Percentiles rank a stretch among this genome's conserved stretches.
These are phyloP conservation scores for Phymatocera aterrima DNA, from an alignment of 2,888 invertebrate species.

Conservation along the genomic window DNA sequence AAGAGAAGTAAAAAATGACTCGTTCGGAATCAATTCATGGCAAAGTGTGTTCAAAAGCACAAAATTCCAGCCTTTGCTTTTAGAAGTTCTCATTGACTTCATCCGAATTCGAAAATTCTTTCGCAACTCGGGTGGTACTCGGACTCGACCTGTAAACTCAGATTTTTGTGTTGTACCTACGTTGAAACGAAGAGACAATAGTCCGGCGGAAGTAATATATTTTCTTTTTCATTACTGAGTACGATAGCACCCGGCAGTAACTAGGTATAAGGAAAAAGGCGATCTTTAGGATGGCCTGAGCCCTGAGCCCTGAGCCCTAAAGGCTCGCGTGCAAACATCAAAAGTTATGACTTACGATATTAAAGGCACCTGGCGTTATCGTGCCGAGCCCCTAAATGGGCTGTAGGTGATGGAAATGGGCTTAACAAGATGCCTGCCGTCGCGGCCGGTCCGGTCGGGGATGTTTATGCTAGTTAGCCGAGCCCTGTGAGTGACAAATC, in stretches of 20 bases:
- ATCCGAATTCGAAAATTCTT: too few relatives aligned
- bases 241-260: background rate
- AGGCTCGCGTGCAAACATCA: constrained; percentile 25
- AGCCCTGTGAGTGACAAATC: constrained; percentile 27
- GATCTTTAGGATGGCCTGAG: background rate
- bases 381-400: background rate
- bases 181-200: too few relatives aligned
- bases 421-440: constrained; percentile 21
- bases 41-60: too few relatives aligned
- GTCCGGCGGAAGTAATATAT: background rate
- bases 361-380: constrained; percentile 25
- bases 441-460: constrained; percentile 3
- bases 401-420: constrained; percentile 19
- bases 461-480: constrained; percentile 18
- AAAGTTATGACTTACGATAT: constrained; percentile 40
- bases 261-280: background rate
- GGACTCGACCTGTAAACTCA: too few relatives aligned
- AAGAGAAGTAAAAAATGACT: too few relatives aligned
- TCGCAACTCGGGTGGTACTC: too few relatives aligned
- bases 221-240: background rate
- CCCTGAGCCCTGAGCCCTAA: background rate
- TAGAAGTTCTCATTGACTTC: too few relatives aligned
- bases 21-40: too few relatives aligned
- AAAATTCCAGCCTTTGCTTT: too few relatives aligned
- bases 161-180: too few relatives aligned